phyloP scores from a whole-genome alignment of 2,113 vertebrate genomes.

The Hiodon tergisus region DNA sequence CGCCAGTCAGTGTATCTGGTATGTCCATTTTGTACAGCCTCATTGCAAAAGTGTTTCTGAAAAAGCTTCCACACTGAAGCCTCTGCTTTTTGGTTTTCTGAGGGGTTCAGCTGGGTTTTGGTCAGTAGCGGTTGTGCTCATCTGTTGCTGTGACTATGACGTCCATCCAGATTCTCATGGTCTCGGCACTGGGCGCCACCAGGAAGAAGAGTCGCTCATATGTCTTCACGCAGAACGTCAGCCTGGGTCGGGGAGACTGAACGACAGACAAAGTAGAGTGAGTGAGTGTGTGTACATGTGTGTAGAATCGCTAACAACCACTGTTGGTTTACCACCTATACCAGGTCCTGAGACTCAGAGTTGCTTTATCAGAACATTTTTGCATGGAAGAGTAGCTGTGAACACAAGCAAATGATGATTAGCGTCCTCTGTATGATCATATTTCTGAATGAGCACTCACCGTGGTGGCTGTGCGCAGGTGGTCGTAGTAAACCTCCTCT shows the following conservation, averaged over 20 bases:
- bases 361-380: neutral
- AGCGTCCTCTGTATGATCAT: neutral
- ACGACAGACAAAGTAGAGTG: neutral
- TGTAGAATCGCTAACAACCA: neutral
- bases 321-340: neutral
- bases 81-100: neutral
- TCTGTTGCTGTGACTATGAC: conserved; percentile 83
- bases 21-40: neutral
- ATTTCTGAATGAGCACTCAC: conserved; percentile 51
- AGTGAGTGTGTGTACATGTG: neutral
- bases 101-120: too few species aligned
- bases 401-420: neutral
- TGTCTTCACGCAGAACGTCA: conserved; percentile 88
- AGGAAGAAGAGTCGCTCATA: conserved; percentile 86
- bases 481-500: conserved; percentile 94
- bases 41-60: neutral
- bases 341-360: neutral
- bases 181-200: conserved; percentile 73
- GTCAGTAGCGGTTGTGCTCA: conserved; percentile 75
- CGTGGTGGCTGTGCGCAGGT: conserved; percentile 82
- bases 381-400: neutral
- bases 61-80: neutral
- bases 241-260: conserved; percentile 75
- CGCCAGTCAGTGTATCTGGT: neutral
- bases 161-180: conserved; percentile 91